Percentiles rank a stretch among this genome's conserved stretches.
Evolutionary conservation across 2,888 invertebrate species (phyloP).

Genomic region (Acleris emargana): DNA sequence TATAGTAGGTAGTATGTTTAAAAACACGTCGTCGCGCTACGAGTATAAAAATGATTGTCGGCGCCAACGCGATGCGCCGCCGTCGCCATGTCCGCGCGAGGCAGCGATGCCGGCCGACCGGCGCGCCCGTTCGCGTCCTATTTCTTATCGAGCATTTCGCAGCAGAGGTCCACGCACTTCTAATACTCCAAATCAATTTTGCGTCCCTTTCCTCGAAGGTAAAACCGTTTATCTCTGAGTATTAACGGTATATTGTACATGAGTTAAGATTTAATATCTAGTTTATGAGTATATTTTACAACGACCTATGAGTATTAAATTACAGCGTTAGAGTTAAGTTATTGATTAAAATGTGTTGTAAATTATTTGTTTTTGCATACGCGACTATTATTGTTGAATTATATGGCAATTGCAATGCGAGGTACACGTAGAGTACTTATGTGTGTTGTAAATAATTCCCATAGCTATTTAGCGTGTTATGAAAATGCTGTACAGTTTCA

Average conservation of each 20-base stretch:
- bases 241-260: not conserved
- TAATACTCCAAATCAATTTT: not conserved
- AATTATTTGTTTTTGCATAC: not conserved
- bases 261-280: not conserved
- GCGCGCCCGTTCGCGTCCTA: not conserved
- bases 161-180: not conserved
- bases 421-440: not conserved
- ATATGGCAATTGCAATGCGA: conserved; percentile 5
- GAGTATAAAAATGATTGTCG: too few species aligned
- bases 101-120: too few species aligned
- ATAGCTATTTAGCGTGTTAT: not conserved
- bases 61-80: too few species aligned
- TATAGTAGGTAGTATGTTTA: too few species aligned
- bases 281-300: too few species aligned
- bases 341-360: not conserved
- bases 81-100: too few species aligned
- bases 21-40: too few species aligned
- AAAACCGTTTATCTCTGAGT: not conserved
- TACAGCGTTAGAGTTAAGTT: too few species aligned
- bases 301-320: too few species aligned
- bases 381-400: conserved; percentile 4
- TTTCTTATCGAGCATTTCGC: not conserved
- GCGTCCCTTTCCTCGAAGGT: not conserved
- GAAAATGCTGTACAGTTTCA: not conserved
- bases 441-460: conserved; percentile 15